Evolutionary conservation across 2,113 vertebrate genomes (phyloP), one percentile per base, ranked within the genome.

Genomic region (Tychaedon coryphoeus): DNA sequence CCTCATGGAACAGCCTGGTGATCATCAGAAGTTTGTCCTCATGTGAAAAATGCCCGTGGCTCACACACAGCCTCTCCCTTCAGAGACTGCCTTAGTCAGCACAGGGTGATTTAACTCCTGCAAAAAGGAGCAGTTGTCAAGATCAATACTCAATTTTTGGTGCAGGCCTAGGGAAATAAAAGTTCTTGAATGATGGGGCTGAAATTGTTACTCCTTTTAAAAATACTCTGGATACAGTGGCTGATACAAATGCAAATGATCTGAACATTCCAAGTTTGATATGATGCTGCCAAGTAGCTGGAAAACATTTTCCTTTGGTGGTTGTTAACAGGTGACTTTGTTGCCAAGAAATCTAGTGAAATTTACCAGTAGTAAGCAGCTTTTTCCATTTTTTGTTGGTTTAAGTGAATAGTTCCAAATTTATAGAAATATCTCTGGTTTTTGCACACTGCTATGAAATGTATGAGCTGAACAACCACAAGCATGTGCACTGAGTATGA

Each of bases 81-180:
- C n/a, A n/a, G n/a, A n/a, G 62, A 1, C 17, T 17, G 40, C 10
- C 24, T 54, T 10, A 8, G 48, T 76, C 20, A 58, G 72, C 69
- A 64, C 60, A 70, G 20, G 38, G 14, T 71, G 79, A 88, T 73
- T 62, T 20, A 34, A 34, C 64, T 92, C 74, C 69, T 42, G 60
- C 38, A 71, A 47, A 84, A 88, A 56, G 38, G 67, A 92, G 43
- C 10, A 8, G 33, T 56, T 88, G 86, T 80, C 69, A 62, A 56
- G 80, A 86, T 94, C 92, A 92, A 93, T 91, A 93, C 66, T 64
- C 77, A 66, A 31, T 93, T 93, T 93, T 93, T 85, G 81, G 60
- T 67, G 61, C 47, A 72, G 40, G 61, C 57, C 69, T 93, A 60
- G 80, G 80, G 91, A 93, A 94, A 93, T 86, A 70, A 85, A 90